phyloP scores from a whole-genome alignment of 2,113 vertebrate species.

The Clarias macrocephalus region DNA sequence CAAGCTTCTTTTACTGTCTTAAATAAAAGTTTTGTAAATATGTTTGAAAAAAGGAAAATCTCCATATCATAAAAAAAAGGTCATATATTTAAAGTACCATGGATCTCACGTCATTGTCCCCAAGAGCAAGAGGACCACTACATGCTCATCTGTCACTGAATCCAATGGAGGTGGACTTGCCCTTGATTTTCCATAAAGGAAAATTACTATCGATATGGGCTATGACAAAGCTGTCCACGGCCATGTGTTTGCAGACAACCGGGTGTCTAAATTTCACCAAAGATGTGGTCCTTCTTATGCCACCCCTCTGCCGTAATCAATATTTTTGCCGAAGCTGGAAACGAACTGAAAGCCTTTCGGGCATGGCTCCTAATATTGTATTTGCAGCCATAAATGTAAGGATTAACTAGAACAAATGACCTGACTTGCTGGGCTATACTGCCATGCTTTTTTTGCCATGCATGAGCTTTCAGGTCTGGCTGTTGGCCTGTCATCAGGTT shows the following conservation, averaged over 20 bases:
- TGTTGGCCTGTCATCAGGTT: constrained; percentile 72
- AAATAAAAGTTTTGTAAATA: background rate
- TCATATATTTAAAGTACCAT: background rate
- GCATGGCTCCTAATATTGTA: constrained; percentile 73
- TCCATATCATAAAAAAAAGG: background rate
- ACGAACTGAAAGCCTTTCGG: constrained; percentile 66
- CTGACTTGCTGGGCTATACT: constrained; percentile 62
- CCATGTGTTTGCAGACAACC: constrained; percentile 64
- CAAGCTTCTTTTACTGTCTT: background rate
- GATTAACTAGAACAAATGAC: constrained; percentile 78
- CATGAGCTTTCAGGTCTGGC: constrained; percentile 74
- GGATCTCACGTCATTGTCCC: background rate
- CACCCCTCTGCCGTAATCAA: constrained; percentile 64
- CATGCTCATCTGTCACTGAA: constrained; percentile 49
- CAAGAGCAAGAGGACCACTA: background rate
- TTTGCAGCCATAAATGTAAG: constrained; percentile 75
- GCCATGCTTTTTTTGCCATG: constrained; percentile 64
- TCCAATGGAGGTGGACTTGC: constrained; percentile 61
- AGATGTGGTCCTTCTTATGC: constrained; percentile 51
- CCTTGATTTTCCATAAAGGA: constrained; percentile 67
- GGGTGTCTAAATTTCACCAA: constrained; percentile 66
- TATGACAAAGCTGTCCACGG: constrained; percentile 58
- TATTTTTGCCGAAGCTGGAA: constrained; percentile 66
- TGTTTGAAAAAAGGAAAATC: background rate
- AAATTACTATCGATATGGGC: constrained; percentile 66